Percentiles rank a stretch among this genome's conserved stretches.
phyloP scores from a whole-genome alignment of 2,797 vertebrate genomes.

The Anableps anableps region DNA sequence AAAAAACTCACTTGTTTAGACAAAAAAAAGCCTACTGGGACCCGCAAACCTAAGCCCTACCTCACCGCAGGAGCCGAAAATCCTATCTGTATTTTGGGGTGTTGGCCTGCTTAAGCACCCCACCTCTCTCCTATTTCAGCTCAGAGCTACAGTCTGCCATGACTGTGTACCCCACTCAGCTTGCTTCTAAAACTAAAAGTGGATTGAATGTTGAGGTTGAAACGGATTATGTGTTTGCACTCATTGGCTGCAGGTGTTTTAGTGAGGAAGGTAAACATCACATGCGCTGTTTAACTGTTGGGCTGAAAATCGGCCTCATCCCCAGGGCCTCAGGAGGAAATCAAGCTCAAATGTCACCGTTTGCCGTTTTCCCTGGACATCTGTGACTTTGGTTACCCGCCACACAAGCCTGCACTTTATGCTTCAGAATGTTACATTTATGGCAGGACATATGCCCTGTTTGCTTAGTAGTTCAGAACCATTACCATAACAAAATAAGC shows the following conservation, averaged over 20 bases:
- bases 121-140: constrained; percentile 38
- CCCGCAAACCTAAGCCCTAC: constrained; percentile 34
- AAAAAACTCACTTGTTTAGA: constrained; percentile 57
- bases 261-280: constrained; percentile 72
- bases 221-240: constrained; percentile 49
- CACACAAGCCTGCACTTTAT: constrained; percentile 1
- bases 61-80: constrained; percentile 67
- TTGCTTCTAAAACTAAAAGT: not conserved
- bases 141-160: constrained; percentile 42
- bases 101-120: constrained; percentile 29
- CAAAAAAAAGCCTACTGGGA: constrained; percentile 58
- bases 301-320: constrained; percentile 54
- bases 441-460: not conserved
- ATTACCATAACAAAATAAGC: not conserved
- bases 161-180: not conserved
- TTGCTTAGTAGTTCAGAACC: not conserved
- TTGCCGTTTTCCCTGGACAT: constrained; percentile 43
- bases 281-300: constrained; percentile 67
- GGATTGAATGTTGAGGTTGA: constrained; percentile 46
- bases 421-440: constrained; percentile 12
- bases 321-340: constrained; percentile 70
- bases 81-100: constrained; percentile 49
- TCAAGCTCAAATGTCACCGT: constrained; percentile 52
- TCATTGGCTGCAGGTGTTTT: constrained; percentile 71
- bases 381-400: constrained; percentile 35